Evolutionary conservation across 2,113 vertebrate genomes (phyloP), one percentile per base, ranked within the genome.

Genomic region (Hippocampus zosterae): DNA sequence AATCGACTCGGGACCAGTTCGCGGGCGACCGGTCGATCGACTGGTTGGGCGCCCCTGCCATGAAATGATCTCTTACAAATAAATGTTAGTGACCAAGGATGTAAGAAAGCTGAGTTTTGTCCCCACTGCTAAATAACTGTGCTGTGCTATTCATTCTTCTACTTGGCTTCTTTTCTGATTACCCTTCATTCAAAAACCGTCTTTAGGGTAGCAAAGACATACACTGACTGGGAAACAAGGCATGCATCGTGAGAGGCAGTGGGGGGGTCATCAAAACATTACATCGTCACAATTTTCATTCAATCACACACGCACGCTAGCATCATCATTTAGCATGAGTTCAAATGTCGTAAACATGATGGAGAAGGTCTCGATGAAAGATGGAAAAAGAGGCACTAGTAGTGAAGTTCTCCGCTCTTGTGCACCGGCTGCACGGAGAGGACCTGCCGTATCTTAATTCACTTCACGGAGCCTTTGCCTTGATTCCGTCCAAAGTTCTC

Each of bases 351-450:
- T 46, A 63, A 79, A 44, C 37, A 67, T 41, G 65, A 60, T 25
- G 65, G 56, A 77, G 65, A 81, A 75, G 68, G 66, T 76, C 48
- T 60, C 44, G 29, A 72, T 60, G 65, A 71, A 12, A 27, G 65
- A 85, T 78, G 80, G 80, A 85, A 87, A 81, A 90, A 88, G 83
- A 92, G 89, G 91, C 91, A 91, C 88, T 87, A 82, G 82, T 81
- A 80, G 85, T 89, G 79, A 88, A 82, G 75, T 70, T 80, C 80
- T 81, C 81, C 90, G 67, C 61, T 70, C 67, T 70, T 72, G 70
- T 60, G 71, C 27, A 69, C 52, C 60, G 44, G 23, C 69, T 61
- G 44, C 18, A 71, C 59, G 4, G 8, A 66, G 8, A 66, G 50
- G 19, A 53, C 56, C 76, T 21, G 16, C 66, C 68, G 33, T 1